These are phyloP conservation scores for Acanthosepion lycidas DNA, from an alignment of 2,888 invertebrate genomes.

Conservation along the genomic window DNA sequence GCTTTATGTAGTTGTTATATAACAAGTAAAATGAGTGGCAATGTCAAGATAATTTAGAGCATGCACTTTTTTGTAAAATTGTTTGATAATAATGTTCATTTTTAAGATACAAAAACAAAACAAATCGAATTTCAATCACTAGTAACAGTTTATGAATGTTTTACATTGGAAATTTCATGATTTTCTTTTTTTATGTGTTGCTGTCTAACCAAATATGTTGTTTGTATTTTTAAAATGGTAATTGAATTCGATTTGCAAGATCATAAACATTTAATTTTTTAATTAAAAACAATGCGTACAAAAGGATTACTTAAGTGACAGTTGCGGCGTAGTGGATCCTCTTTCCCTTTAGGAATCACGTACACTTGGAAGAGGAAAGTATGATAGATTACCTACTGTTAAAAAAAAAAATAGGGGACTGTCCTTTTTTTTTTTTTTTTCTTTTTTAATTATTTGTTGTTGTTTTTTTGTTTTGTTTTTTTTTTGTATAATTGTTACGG, in stretches of 20 bases:
- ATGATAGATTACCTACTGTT: too few relatives aligned
- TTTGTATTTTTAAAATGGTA: neutral
- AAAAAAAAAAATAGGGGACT: too few relatives aligned
- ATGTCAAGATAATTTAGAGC: neutral
- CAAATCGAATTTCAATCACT: neutral
- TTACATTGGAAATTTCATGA: neutral
- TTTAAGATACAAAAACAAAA: too few relatives aligned
- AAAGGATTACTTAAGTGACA: neutral
- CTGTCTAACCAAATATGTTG: neutral
- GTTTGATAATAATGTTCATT: neutral
- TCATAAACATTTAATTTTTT: too few relatives aligned
- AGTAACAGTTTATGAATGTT: neutral
- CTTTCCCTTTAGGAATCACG: neutral
- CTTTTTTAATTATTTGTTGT: too few relatives aligned
- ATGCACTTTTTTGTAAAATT: neutral
- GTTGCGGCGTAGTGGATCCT: neutral
- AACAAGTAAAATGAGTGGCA: neutral
- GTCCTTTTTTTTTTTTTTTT: too few relatives aligned
- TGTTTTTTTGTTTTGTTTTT: too few relatives aligned
- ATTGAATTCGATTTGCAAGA: neutral
- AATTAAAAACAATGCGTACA: too few relatives aligned
- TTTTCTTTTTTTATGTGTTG: neutral
- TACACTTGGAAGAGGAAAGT: too few relatives aligned
- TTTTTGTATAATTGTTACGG: too few relatives aligned
- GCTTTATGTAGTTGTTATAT: neutral